Base-by-base conservation (phyloP, 1,140 invertebrate species). In the Camponotus floridanus region DNA sequence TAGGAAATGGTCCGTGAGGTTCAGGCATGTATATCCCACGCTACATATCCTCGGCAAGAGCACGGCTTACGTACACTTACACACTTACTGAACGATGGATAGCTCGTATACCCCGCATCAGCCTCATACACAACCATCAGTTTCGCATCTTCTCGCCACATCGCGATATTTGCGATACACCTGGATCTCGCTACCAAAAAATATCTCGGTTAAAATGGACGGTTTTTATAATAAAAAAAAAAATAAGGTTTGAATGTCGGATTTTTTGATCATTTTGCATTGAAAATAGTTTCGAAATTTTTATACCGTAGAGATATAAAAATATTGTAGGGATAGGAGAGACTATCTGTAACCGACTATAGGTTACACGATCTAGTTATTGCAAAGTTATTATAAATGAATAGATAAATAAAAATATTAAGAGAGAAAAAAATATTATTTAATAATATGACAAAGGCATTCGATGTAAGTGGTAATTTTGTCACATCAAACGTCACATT, bases 1-100 rank as follows among this genome's bases (percentile, higher is more conserved):
- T 71, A 83, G 88, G 86, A 91, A 92, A 91, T 91, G 88, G 86
- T 64, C 89, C 86, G 85, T 91, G 86, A 85, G 71, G 74, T 48
- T 85, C 59, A 62, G 31, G 48, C 88, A n/a, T 76, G n/a, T 76
- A 67, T 87, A 62, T 87, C 68, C 80, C 57, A 36, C 26, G 76
- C 48, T 83, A 48, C 84, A 39, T 57, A 87, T 45, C 51, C 67
- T 59, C 79, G 55, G 48, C 79, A 61, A 81, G 15, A 51, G 79
- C 79, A 61, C 79, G 55, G 55, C 67, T 81, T 73, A 33, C 55
- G 57, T 55, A 62, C 74, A 51, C 81, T 51, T 57, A 39, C 73
- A 59, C 51, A 51, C 59, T 45, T 76, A 48, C 45, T 18, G 48
- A 55, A 8, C 79, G 64, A 85, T 64, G 76, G 65, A 71, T 45